Conservation (phyloP, 2,888 invertebrate species). For the Nipponacmea schrenckii region DNA sequence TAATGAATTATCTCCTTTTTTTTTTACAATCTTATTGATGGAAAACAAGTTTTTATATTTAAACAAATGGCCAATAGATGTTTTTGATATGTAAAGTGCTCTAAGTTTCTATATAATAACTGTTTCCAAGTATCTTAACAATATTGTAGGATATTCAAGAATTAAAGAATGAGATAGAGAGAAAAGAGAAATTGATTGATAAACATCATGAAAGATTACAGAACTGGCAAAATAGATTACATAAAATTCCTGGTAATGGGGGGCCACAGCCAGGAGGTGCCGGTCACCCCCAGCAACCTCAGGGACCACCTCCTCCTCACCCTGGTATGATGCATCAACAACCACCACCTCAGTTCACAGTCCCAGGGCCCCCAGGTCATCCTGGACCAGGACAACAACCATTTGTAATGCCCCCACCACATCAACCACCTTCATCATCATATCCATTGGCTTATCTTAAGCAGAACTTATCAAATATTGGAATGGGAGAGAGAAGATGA, state of each 20-base stretch:
- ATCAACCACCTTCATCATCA: constrained; percentile 33
- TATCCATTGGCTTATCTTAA: constrained; percentile 86
- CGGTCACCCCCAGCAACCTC: constrained; percentile 24
- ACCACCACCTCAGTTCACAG: constrained; percentile 16
- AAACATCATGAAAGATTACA: constrained; percentile 90
- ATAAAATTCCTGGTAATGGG: constrained; percentile 30
- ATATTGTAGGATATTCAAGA: constrained; percentile 82
- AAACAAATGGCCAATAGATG: too few species aligned
- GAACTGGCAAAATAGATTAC: constrained; percentile 87
- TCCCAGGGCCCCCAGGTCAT: constrained; percentile 1
- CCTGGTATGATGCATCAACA: constrained; percentile 21
- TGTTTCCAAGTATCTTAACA: too few species aligned
- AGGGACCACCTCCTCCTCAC: constrained; percentile 20
- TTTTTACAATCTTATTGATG: too few species aligned
- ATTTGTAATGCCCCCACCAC: constrained; percentile 36
- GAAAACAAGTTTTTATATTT: too few species aligned
- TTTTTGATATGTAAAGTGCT: too few species aligned
- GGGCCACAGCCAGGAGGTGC: constrained; percentile 25
- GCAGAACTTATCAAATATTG: constrained; percentile 91
- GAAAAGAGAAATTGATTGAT: constrained; percentile 90
- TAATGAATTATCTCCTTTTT: too few species aligned
- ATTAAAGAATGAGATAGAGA: constrained; percentile 81
- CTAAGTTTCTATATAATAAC: too few species aligned
- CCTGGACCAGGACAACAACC: constrained; percentile 35
- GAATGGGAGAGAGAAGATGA: constrained; percentile 79